Percentiles rank a stretch among this genome's conserved stretches.
Evolutionary conservation across 2,797 vertebrate species (phyloP).

Genomic region (Neosilurus hyrtlii): DNA sequence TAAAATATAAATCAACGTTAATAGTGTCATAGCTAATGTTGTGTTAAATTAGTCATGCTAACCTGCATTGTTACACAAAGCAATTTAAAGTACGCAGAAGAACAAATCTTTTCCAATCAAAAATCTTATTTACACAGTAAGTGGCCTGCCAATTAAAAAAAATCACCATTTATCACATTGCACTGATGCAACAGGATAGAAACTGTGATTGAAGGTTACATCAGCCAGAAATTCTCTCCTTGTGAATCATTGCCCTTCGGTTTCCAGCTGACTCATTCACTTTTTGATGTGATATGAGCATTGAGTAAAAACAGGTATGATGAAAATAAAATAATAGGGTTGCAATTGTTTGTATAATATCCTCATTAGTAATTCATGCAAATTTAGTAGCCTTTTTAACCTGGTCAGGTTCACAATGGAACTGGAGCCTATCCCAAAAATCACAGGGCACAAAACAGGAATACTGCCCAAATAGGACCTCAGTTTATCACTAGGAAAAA

Average conservation of each 20-base stretch:
- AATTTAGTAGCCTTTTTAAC: background rate
- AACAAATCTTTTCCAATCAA: background rate
- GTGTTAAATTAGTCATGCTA: too few relatives aligned
- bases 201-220: background rate
- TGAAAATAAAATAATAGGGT: background rate
- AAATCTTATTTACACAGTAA: background rate
- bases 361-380: background rate
- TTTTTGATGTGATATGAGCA: background rate
- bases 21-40: too few relatives aligned
- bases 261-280: background rate
- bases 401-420: background rate
- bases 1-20: too few relatives aligned
- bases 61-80: background rate
- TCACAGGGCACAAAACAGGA: background rate
- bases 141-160: background rate
- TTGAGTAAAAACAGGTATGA: background rate
- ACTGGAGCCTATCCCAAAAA: background rate
- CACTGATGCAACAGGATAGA: background rate
- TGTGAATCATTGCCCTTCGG: background rate
- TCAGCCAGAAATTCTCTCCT: background rate
- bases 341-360: conserved; percentile 5
- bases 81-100: background rate
- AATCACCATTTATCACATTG: background rate
- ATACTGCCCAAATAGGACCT: background rate
- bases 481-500: too few relatives aligned